phyloP scores from a whole-genome alignment of 2,797 vertebrate genomes.

The Poeciliopsis presidionis region DNA sequence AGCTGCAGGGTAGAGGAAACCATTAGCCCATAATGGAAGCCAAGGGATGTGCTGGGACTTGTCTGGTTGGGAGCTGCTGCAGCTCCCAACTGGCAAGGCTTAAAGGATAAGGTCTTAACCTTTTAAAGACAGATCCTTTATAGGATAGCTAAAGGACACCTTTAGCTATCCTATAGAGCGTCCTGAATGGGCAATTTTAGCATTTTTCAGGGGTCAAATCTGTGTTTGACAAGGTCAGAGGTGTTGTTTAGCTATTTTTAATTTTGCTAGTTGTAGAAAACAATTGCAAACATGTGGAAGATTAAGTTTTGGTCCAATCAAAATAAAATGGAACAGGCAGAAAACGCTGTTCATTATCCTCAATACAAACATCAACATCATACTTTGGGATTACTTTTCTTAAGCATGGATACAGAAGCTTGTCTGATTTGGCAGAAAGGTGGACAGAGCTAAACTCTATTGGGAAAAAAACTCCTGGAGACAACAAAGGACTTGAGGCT shows the following conservation, averaged over 20 bases:
- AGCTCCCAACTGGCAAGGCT: background rate
- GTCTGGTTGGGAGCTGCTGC: conserved; percentile 1
- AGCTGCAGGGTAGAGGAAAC: background rate
- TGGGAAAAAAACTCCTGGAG: background rate
- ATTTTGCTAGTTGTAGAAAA: background rate
- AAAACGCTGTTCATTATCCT: background rate
- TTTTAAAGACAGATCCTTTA: conserved; percentile 1
- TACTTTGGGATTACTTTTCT: background rate
- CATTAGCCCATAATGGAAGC: background rate
- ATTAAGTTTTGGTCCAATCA: background rate
- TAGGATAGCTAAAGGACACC: no score
- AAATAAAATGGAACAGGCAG: background rate
- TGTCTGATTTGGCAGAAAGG: background rate
- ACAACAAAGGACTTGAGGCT: background rate
- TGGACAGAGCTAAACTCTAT: background rate
- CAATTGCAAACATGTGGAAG: background rate
- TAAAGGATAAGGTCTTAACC: background rate
- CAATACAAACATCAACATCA: background rate
- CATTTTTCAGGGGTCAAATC: background rate
- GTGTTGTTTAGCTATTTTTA: background rate
- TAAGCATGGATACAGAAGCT: background rate
- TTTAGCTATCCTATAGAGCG: background rate
- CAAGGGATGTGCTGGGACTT: background rate
- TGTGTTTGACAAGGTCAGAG: background rate
- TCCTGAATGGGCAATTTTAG: background rate